Percentiles rank a stretch among this genome's conserved stretches.
Conservation (phyloP, 2,113 vertebrate species). For the Aythya baeri region DNA sequence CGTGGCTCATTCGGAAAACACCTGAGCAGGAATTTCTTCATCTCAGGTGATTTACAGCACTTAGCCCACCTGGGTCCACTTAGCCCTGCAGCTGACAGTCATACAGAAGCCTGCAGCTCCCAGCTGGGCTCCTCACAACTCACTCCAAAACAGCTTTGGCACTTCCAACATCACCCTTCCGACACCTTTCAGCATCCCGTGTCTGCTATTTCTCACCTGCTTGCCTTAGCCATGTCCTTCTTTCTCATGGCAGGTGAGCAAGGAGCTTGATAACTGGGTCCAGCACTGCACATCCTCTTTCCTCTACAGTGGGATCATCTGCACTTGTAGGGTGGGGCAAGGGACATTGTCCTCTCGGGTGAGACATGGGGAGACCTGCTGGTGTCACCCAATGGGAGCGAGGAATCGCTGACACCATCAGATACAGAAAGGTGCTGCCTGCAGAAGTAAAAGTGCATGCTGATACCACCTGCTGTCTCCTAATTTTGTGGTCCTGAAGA, state of each 20-base stretch:
- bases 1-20: neutral
- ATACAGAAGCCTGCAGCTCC: neutral
- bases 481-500: neutral
- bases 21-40: neutral
- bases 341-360: neutral
- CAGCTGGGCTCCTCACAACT: neutral
- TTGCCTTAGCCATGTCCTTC: neutral
- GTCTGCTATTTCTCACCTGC: neutral
- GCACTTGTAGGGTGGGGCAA: neutral
- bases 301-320: neutral
- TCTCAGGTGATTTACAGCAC: neutral
- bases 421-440: neutral
- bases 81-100: neutral
- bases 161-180: neutral
- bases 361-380: neutral
- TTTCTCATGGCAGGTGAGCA: neutral
- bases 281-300: fast-evolving
- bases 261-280: neutral
- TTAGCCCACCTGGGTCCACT: neutral
- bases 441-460: neutral
- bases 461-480: neutral
- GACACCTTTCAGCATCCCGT: too few species aligned
- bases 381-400: neutral
- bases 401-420: neutral
- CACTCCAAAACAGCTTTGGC: neutral